phyloP scores from a whole-genome alignment of 2,797 vertebrate species.

The Bradypodion pumilum region DNA sequence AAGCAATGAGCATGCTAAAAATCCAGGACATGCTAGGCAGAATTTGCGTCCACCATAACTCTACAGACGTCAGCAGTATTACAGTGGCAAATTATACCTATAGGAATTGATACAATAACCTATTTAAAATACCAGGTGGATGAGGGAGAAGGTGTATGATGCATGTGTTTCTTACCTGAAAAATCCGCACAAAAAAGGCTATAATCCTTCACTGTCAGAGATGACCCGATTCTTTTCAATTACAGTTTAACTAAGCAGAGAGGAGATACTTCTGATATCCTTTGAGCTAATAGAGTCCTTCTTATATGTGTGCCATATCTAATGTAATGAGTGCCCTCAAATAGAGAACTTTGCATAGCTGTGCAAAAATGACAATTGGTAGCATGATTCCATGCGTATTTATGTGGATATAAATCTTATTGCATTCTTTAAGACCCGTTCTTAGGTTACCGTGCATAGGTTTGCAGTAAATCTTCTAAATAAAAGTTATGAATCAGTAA shows the following conservation, averaged over 20 bases:
- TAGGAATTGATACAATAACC: constrained; percentile 8
- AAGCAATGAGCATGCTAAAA: constrained; percentile 20
- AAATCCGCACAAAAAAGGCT: neutral
- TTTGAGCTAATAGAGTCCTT: neutral
- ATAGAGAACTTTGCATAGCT: neutral
- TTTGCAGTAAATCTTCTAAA: neutral
- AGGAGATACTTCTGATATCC: neutral
- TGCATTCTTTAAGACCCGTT: neutral
- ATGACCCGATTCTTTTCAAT: constrained; percentile 22
- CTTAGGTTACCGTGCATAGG: neutral
- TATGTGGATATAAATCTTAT: neutral
- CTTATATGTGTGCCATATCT: neutral
- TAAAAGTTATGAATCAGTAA: neutral
- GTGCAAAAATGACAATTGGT: neutral
- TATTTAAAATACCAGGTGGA: constrained; percentile 17
- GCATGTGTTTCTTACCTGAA: neutral
- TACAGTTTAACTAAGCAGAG: neutral
- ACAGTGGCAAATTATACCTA: neutral
- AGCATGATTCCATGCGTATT: neutral
- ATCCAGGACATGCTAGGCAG: neutral
- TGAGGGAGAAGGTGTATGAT: constrained; percentile 10
- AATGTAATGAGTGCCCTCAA: neutral
- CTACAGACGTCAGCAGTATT: neutral
- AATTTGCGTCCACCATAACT: neutral
- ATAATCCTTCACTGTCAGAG: constrained; percentile 21